Percentiles rank a stretch among this genome's conserved stretches.
Conservation (phyloP, 2,888 invertebrate genomes). For the Thera obeliscata region DNA sequence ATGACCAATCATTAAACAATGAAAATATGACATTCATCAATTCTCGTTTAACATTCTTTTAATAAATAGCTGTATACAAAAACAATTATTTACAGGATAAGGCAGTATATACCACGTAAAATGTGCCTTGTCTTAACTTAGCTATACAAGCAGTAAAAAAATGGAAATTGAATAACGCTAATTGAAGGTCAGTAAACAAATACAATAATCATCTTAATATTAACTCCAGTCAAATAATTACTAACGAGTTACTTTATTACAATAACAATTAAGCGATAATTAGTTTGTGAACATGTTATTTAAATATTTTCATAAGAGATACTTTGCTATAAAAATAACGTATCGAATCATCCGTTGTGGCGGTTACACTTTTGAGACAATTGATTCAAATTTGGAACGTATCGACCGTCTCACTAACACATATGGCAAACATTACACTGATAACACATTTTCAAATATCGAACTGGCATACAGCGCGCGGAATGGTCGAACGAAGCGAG, state of each 20-base stretch:
- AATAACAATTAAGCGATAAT: slow-evolving; percentile 77
- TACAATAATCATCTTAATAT: slow-evolving; percentile 63
- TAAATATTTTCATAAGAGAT: slow-evolving; percentile 62
- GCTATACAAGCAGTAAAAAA: slow-evolving; percentile 83
- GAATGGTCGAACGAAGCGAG: slow-evolving; percentile 43
- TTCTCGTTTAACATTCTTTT: slow-evolving; percentile 81
- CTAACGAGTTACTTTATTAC: slow-evolving; percentile 77
- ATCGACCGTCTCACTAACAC: slow-evolving; percentile 79
- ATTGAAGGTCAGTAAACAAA: slow-evolving; percentile 71
- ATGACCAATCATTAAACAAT: slow-evolving; percentile 83
- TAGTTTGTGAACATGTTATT: slow-evolving; percentile 83
- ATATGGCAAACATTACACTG: slow-evolving; percentile 77
- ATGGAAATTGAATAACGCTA: slow-evolving; percentile 72
- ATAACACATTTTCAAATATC: slow-evolving; percentile 45
- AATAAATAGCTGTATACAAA: slow-evolving; percentile 86
- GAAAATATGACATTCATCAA: slow-evolving; percentile 81
- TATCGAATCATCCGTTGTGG: slow-evolving; percentile 55
- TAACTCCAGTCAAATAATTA: slow-evolving; percentile 79
- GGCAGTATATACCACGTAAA: slow-evolving; percentile 83
- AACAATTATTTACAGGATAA: slow-evolving; percentile 85
- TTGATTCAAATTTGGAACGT: slow-evolving; percentile 66
- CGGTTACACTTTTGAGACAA: slow-evolving; percentile 62
- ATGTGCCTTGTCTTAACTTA: slow-evolving; percentile 79
- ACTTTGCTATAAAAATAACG: slow-evolving; percentile 54
- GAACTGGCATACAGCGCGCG: slow-evolving; percentile 49